These are phyloP conservation scores for Mactromeris polynyma DNA, from an alignment of 2,888 invertebrate genomes.

Conservation along the genomic window DNA sequence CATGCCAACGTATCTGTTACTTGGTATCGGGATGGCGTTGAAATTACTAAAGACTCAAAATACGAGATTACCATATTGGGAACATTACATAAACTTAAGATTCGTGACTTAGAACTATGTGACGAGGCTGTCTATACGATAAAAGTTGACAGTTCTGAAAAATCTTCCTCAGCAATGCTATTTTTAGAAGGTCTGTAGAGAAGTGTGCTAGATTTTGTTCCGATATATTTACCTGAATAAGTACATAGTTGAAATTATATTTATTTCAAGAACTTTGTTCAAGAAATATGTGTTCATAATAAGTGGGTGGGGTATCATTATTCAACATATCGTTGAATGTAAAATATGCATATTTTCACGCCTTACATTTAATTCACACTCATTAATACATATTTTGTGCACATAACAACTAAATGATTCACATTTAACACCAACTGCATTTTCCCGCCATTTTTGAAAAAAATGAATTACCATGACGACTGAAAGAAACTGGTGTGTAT, in stretches of 20 bases:
- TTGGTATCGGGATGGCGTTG: conserved; percentile 90
- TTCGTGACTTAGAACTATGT: conserved; percentile 73
- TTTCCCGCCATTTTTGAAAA: neutral
- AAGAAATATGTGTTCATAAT: neutral
- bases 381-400: neutral
- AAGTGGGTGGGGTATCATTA: conserved; percentile 22
- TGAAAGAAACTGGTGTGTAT: neutral
- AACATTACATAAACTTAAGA: conserved; percentile 77
- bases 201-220: neutral
- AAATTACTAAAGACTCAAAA: conserved; percentile 71
- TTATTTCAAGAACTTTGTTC: neutral
- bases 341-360: neutral
- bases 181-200: conserved; percentile 77
- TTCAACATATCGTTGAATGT: neutral
- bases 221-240: neutral
- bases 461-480: neutral
- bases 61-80: conserved; percentile 78
- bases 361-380: neutral
- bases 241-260: neutral
- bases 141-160: conserved; percentile 71
- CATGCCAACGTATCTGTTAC: conserved; percentile 92
- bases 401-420: neutral
- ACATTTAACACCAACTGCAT: neutral
- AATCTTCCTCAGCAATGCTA: conserved; percentile 74
- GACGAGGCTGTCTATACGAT: conserved; percentile 80